These are phyloP conservation scores for Zaprionus taronus DNA, from an alignment of 1,140 invertebrate genomes.

Conservation along the genomic window DNA sequence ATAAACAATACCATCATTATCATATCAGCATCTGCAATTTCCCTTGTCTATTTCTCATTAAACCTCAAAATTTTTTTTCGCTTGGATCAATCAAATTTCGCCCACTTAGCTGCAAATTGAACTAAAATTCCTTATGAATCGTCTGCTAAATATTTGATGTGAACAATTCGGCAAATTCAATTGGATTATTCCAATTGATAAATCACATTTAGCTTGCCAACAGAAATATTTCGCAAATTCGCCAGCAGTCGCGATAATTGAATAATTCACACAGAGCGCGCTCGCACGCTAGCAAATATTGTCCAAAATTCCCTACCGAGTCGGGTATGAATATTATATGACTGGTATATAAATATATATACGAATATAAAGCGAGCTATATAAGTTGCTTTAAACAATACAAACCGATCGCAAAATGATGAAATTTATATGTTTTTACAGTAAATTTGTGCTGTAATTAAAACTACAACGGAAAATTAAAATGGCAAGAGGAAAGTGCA, in stretches of 20 bases:
- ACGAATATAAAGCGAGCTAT: not conserved
- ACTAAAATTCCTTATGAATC: not conserved
- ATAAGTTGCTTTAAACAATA: not conserved
- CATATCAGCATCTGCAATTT: not conserved
- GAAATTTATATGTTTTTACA: conserved; percentile 2
- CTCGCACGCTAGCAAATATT: not conserved
- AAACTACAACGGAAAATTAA: not conserved
- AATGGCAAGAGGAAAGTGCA: not conserved
- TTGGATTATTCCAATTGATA: conserved; percentile 6
- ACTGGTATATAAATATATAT: not conserved
- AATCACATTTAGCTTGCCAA: conserved; percentile 1
- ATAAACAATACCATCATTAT: not conserved
- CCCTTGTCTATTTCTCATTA: not conserved
- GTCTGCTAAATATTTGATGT: conserved; percentile 1
- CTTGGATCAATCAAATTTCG: not conserved
- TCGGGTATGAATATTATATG: not conserved
- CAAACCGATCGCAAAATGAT: not conserved
- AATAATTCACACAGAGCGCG: conserved; percentile 4
- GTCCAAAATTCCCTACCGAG: not conserved
- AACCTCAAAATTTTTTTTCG: not conserved
- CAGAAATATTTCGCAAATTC: not conserved
- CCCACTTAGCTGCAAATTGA: not conserved
- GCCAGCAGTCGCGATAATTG: conserved; percentile 4
- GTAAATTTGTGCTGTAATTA: conserved; percentile 5
- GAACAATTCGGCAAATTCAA: conserved; percentile 3